A percentile compares a stretch with the other conserved stretches of the same genome.
These are phyloP conservation scores for Agriopis aurantiaria DNA, from an alignment of 2,888 invertebrate species.

Conservation along the genomic window DNA sequence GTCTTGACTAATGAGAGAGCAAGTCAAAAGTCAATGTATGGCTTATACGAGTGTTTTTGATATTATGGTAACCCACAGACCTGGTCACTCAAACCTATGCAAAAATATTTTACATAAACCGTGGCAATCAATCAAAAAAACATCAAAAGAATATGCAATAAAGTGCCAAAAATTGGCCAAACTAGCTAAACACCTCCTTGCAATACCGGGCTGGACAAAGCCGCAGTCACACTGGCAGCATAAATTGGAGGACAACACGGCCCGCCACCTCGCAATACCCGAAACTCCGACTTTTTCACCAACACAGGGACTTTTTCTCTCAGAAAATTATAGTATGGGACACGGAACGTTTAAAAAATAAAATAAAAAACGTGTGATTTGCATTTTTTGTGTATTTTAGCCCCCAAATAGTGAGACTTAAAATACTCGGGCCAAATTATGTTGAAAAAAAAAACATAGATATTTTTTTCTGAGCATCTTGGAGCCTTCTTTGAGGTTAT, in stretches of 20 bases:
- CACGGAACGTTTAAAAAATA: background rate
- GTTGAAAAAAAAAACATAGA: too few species aligned
- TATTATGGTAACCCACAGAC: too few species aligned
- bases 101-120: background rate
- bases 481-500: too few species aligned
- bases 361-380: background rate
- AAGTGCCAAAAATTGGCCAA: conserved; percentile 13
- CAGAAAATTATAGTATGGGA: background rate
- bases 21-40: too few species aligned
- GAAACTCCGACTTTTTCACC: conserved; percentile 29
- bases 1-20: too few species aligned
- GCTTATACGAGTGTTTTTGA: too few species aligned
- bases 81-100: too few species aligned
- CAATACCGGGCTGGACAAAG: conserved; percentile 17
- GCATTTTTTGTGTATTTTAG: too few species aligned
- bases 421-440: too few species aligned
- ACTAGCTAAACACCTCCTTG: conserved; percentile 28
- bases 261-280: conserved; percentile 36
- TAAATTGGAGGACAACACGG: conserved; percentile 36
- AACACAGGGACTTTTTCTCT: conserved; percentile 4
- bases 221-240: conserved; percentile 27
- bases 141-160: background rate
- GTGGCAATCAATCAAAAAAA: background rate
- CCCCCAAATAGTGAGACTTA: too few species aligned
- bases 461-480: too few species aligned